Conservation (phyloP, 2,113 vertebrate genomes). For the Saccopteryx leptura region DNA sequence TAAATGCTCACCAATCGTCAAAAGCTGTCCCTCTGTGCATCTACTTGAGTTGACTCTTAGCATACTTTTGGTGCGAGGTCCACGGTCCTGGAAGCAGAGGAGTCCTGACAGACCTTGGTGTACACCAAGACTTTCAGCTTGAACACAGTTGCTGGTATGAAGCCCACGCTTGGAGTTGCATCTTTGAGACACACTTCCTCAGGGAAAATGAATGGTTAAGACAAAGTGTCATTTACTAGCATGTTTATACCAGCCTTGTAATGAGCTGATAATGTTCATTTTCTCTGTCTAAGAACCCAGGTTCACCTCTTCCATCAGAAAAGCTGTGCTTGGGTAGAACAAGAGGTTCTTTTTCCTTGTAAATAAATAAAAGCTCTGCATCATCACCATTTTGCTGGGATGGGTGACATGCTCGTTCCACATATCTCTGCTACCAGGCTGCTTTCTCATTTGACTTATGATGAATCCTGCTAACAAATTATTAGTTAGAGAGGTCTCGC, state of each 20-base stretch:
- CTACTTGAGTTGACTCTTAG: not conserved
- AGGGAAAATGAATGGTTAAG: not conserved
- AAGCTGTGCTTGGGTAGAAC: constrained; percentile 48
- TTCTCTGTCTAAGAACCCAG: not conserved
- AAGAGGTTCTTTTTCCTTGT: not conserved
- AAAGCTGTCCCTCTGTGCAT: not conserved
- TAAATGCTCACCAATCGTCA: not conserved
- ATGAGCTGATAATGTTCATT: constrained; percentile 23
- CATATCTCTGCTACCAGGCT: not conserved
- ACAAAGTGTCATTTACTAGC: not conserved
- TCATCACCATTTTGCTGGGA: not conserved
- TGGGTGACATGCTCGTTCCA: not conserved
- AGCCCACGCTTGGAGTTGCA: not conserved
- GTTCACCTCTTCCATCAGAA: not conserved
- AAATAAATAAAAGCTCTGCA: not conserved
- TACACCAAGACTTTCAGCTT: not conserved
- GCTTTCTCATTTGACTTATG: not conserved
- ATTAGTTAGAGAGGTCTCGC: not conserved
- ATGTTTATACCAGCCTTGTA: constrained; percentile 40
- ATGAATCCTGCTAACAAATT: not conserved
- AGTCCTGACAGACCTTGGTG: not conserved
- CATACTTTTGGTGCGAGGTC: not conserved
- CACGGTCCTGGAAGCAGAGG: not conserved
- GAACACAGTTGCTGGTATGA: not conserved
- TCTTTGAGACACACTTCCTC: constrained; percentile 48